Evolutionary conservation across 2,113 vertebrate species (phyloP), one percentile per base, ranked within the genome.

Genomic region (Epinephelus lanceolatus): DNA sequence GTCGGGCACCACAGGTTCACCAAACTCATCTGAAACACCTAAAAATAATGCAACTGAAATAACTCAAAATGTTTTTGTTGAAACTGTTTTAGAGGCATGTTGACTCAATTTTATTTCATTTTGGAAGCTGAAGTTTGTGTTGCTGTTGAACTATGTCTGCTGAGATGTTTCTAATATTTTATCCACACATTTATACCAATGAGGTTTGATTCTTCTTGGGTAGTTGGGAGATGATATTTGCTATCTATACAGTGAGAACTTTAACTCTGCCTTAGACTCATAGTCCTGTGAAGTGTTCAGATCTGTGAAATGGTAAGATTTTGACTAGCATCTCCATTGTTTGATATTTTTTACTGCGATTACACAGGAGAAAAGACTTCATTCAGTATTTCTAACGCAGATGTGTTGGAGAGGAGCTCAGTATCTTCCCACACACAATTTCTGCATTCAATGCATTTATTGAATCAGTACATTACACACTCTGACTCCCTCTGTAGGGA

Each of bases 1-100:
- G 3, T 97, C 96, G 6, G 92, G 91, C 52, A 94, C 92, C 23
- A 94, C 91, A 86, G 91, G 91, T 93, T 87, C 12, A 3, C 12
- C 60, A 12, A 55, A 25, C 12, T 30, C 23, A 2, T 21, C 45
- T 59, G 37, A 65, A 18, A 63, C 56, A 2, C 42, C 27, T 5
- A 45, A 47, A 47, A 19, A 37, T 7, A 25, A 55, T 55, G 17
- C 27, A n/a, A 17, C 27, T 37, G 2, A 33, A 11, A 45, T 15
- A 45, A 40, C 7, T 23, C 37, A 57, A 6, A 23, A 42, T 59
- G 19, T 19, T 53, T 7, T 66, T 47, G 63, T 15, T 18, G 3
- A 4, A n/a, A 19, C 30, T 19, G 30, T 33, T 62, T 21, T 53
- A 55, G 19, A n/a, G 9, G 10, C 11, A 11, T 23, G 11, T 42